Conservation (phyloP, 2,888 invertebrate species). For the Melipona beecheii region DNA sequence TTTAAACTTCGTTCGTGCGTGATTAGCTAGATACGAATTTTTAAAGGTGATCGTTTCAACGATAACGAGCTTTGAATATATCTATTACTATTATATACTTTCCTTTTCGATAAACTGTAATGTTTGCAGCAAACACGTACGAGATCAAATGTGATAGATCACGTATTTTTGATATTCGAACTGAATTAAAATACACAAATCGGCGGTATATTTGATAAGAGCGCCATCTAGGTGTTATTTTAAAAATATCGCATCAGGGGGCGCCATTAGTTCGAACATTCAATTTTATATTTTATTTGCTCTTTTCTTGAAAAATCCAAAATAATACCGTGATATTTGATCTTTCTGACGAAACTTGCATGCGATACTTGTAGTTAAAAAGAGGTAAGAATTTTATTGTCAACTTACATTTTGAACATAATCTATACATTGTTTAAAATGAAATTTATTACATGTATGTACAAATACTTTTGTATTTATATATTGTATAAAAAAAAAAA, state of each 20-base stretch:
- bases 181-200: slow-evolving; percentile 11
- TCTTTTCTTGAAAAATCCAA: neutral
- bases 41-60: neutral
- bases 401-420: neutral
- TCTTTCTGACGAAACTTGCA: slow-evolving; percentile 9
- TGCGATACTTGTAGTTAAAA: neutral
- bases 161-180: slow-evolving; percentile 34
- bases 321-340: neutral
- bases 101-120: neutral
- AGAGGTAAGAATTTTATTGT: slow-evolving; percentile 24
- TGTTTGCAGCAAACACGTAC: neutral
- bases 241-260: neutral
- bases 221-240: slow-evolving; percentile 31
- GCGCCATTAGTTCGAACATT: slow-evolving; percentile 2
- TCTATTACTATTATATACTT: neutral
- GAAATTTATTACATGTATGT: neutral
- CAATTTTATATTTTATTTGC: neutral
- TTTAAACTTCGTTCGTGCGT: neutral
- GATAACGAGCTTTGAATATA: too few relatives aligned
- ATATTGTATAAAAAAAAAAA: neutral
- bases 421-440: neutral
- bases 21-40: slow-evolving; percentile 5
- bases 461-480: neutral
- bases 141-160: neutral
- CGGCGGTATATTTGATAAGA: slow-evolving; percentile 22